Evolutionary conservation across 2,888 invertebrate genomes (phyloP).

Genomic region (Colletes collaris): DNA sequence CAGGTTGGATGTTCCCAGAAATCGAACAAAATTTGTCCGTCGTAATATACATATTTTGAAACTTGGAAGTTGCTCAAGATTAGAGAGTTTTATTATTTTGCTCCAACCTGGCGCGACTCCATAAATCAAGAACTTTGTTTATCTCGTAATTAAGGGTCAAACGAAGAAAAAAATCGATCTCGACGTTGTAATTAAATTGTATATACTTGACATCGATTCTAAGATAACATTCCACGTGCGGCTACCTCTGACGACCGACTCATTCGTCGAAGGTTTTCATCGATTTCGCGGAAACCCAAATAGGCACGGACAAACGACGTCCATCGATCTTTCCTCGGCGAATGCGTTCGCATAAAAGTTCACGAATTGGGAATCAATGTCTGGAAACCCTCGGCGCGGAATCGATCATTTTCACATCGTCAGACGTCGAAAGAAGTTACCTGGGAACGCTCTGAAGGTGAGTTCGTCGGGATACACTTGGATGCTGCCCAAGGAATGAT

Average conservation of each 20-base stretch:
- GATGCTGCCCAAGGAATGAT: conserved; percentile 84
- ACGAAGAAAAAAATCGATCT: too few species aligned
- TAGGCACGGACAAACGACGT: not conserved
- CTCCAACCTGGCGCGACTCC: too few species aligned
- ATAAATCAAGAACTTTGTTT: too few species aligned
- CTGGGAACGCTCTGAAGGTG: conserved; percentile 85
- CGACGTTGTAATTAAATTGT: too few species aligned
- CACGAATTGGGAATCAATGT: conserved; percentile 35
- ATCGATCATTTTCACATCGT: conserved; percentile 58
- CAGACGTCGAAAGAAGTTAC: conserved; percentile 77
- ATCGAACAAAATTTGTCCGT: too few species aligned
- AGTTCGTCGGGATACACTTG: conserved; percentile 86
- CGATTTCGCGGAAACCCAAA: not conserved
- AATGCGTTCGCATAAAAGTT: not conserved
- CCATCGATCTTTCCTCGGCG: not conserved
- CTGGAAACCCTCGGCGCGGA: conserved; percentile 41
- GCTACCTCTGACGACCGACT: conserved; percentile 1
- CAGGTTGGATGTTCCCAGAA: too few species aligned
- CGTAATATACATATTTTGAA: too few species aligned
- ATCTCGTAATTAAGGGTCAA: too few species aligned
- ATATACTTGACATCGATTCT: too few species aligned
- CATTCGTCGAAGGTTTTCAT: not conserved
- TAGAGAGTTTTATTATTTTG: too few species aligned
- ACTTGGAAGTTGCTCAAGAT: too few species aligned
- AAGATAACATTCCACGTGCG: conserved; percentile 27